Evolutionary conservation across 2,888 invertebrate species (phyloP), one percentile per base, ranked within the genome.

Genomic region (Gortyna flavago): DNA sequence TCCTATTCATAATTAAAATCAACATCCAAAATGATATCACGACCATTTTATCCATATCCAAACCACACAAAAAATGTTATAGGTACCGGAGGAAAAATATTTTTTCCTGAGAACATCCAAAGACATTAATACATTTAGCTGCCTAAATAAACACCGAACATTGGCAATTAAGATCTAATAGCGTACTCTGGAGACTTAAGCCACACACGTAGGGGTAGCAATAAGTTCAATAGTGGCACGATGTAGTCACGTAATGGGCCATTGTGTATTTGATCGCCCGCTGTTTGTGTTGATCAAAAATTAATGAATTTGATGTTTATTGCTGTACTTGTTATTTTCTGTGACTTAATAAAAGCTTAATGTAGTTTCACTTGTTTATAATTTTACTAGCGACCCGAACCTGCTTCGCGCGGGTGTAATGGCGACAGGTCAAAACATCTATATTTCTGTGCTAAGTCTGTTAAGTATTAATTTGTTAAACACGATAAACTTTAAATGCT

Each of bases 101-200:
- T 69, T 67, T 69, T 67, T 25, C 32, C 41, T 77, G 11, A n/a
- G 11, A 62, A 75, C 57, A 57, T 57, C 57, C 66, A 75, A 61
- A 73, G 32, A 57, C 57, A 35, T 21, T 18, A 44, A 57, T 38
- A 69, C 25, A 77, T 64, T 32, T 72, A 64, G 59, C 62, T 66
- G 61, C 74, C 68, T 80, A 77, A 83, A 83, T 57, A 80, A 83
- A 84, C 72, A 76, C 71, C 35, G 16, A 79, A 72, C 68, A 72
- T 83, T 41, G 64, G 70, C 76, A 76, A 79, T 83, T 83, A 71
- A 72, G 72, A 16, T 64, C 65, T 64, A 72, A 83, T 77, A 69
- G 69, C 64, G 29, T 48, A n/a, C 74, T 62, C 79, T 62, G n/a
- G 67, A 59, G 77, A 70, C 69, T 67, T 51, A 8, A 70, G 51